Percentiles rank a stretch among this genome's conserved stretches.
phyloP scores from a whole-genome alignment of 2,113 vertebrate genomes.

The Syrrhaptes paradoxus region DNA sequence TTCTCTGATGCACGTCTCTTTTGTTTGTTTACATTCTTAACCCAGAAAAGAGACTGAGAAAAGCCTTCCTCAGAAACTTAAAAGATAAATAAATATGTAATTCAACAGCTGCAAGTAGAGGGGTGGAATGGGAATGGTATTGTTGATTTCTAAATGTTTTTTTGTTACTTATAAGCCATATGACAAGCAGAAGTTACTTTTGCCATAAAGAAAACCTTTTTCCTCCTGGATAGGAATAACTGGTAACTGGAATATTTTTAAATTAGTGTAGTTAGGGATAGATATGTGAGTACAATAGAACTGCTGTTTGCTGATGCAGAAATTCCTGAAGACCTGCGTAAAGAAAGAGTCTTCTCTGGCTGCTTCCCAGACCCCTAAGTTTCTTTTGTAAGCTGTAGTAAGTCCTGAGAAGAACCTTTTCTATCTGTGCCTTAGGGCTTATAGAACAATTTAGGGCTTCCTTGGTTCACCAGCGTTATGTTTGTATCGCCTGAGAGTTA shows the following conservation, averaged over 20 bases:
- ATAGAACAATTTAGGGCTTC: not conserved
- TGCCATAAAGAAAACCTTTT: not conserved
- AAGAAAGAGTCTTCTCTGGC: not conserved
- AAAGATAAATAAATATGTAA: not conserved
- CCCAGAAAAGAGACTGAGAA: not conserved
- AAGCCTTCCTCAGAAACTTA: not conserved
- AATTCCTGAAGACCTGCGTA: not conserved
- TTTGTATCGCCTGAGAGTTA: not conserved
- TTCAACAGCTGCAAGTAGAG: not conserved
- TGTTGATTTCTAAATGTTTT: not conserved
- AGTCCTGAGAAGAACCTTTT: not conserved
- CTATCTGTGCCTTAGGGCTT: not conserved
- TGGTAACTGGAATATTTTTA: not conserved
- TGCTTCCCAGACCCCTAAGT: not conserved
- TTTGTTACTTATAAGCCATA: not conserved
- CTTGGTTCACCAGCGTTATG: not conserved
- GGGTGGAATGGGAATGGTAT: not conserved
- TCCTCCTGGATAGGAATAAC: not conserved
- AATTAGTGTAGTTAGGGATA: not conserved
- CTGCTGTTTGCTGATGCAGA: not conserved
- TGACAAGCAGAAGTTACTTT: not conserved
- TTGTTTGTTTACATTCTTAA: constrained; percentile 7
- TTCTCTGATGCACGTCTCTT: not conserved
- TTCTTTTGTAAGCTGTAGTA: not conserved
- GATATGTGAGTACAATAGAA: not conserved